These are phyloP conservation scores for Willowsia nigromaculata DNA, from an alignment of 2,888 invertebrate species.

Conservation along the genomic window DNA sequence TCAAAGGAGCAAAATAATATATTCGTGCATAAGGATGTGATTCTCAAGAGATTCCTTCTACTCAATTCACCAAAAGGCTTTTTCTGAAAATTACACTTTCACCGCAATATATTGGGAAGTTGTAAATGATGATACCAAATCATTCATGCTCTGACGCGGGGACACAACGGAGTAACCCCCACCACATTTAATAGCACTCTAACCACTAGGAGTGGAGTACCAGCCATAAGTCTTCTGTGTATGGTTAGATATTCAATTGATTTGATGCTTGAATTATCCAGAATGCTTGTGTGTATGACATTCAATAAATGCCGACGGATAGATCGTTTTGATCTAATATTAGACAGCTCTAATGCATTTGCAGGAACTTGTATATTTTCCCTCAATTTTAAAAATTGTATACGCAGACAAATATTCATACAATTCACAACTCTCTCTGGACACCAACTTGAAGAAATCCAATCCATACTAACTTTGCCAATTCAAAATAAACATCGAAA, in stretches of 20 bases:
- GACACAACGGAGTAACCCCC: too few relatives aligned
- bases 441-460: too few relatives aligned
- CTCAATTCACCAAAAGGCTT: background rate
- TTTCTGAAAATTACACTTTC: background rate
- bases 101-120: background rate
- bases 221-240: background rate
- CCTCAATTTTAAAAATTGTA: too few relatives aligned
- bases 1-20: background rate
- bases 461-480: too few relatives aligned
- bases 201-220: too few relatives aligned
- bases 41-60: background rate
- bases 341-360: background rate
- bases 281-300: background rate
- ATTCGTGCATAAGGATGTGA: background rate
- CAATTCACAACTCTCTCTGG: too few relatives aligned
- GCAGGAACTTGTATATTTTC: background rate
- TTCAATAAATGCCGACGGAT: background rate
- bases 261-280: background rate
- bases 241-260: background rate
- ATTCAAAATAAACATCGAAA: too few relatives aligned
- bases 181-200: background rate
- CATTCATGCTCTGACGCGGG: background rate
- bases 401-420: too few relatives aligned
- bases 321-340: background rate
- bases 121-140: background rate